These are phyloP conservation scores for Pagetopsis macropterus DNA, from an alignment of 2,797 vertebrate genomes.

Conservation along the genomic window DNA sequence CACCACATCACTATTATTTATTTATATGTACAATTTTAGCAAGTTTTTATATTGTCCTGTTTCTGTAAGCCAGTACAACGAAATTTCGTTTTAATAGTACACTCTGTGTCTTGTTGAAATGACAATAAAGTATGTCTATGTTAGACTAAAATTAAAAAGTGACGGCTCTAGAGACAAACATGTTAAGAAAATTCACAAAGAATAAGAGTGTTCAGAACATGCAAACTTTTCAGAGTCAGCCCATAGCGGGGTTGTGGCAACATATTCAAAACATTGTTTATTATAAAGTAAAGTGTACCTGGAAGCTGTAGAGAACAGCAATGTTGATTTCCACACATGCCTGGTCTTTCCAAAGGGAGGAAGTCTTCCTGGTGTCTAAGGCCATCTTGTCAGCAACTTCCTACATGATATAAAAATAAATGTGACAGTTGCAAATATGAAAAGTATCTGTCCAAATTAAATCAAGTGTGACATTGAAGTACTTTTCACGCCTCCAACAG, in stretches of 20 bases:
- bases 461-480: neutral
- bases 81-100: too few relatives aligned
- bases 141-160: neutral
- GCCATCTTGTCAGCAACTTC: constrained; percentile 95
- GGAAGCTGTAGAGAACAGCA: constrained; percentile 95
- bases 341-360: constrained; percentile 98
- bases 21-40: too few relatives aligned
- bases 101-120: too few relatives aligned
- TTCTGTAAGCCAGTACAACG: too few relatives aligned
- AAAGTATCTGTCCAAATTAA: neutral
- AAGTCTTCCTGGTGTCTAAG: constrained; percentile 95
- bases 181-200: neutral
- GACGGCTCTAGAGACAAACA: neutral
- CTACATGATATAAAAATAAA: constrained; percentile 70
- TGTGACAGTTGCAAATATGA: neutral
- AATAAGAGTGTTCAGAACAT: neutral
- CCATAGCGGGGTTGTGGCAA: neutral
- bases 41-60: too few relatives aligned
- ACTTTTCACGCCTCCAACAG: neutral
- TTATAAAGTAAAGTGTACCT: constrained; percentile 73
- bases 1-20: too few relatives aligned
- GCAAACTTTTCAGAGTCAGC: neutral
- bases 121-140: too few relatives aligned
- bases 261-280: neutral
- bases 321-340: constrained; percentile 98